Conservation (phyloP, 2,113 vertebrate genomes). For the Pterocles gutturalis region DNA sequence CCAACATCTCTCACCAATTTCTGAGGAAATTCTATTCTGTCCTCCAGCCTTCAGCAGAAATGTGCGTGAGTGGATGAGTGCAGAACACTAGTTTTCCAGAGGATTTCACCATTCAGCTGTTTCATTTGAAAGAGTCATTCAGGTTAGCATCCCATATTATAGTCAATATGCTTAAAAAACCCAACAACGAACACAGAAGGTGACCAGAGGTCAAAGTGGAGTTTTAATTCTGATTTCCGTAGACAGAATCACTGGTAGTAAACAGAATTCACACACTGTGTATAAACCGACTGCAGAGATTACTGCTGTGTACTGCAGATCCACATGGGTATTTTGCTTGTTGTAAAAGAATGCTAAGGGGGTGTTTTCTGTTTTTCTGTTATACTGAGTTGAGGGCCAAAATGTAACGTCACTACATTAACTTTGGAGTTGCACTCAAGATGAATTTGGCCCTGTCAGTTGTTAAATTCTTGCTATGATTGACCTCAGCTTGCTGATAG, state of each 20-base stretch:
- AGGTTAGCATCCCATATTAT: not conserved
- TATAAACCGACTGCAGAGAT: not conserved
- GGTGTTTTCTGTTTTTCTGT: conserved; percentile 21
- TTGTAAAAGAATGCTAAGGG: not conserved
- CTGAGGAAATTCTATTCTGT: not conserved
- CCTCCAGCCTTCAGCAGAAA: not conserved
- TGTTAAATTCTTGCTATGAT: conserved; percentile 50
- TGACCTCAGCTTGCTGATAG: conserved; percentile 42
- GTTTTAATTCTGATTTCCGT: not conserved
- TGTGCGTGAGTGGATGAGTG: not conserved
- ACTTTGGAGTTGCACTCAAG: conserved; percentile 19
- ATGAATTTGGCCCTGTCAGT: conserved; percentile 24
- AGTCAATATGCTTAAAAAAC: not conserved
- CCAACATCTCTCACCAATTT: not conserved
- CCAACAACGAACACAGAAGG: not conserved
- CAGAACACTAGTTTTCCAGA: not conserved
- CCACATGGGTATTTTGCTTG: not conserved
- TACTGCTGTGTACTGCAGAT: not conserved
- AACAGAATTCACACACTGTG: not conserved
- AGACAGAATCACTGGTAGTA: not conserved
- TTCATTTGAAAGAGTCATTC: not conserved
- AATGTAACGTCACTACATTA: not conserved
- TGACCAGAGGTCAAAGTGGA: not conserved
- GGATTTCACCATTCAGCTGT: not conserved
- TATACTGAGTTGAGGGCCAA: not conserved